Base-by-base conservation (phyloP, 37 sponge, comb jelly and placozoan genomes). In the Cladorhizidae sp. region DNA sequence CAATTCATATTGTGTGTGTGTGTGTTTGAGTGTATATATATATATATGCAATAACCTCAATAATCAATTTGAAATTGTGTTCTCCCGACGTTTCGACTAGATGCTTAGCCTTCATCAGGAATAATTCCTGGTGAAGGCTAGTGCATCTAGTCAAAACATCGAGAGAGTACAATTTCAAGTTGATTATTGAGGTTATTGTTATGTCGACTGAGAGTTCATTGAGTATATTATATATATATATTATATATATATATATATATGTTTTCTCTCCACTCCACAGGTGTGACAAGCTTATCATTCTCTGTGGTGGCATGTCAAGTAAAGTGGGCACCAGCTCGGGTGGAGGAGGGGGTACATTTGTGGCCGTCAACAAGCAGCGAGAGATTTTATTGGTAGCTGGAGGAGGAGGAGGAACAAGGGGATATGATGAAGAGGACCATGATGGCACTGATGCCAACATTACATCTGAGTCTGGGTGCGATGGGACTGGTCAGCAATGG, bases 341-440 rank as follows among this genome's bases (percentile, higher is more conserved):
- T 17, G 92, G 92, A 31, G 92, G 69, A 11, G 92, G 92, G 37
- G 92, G 92, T 21, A 87, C 92, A 26, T 91, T 91, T 72, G 87
- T 91, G 49, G 79, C 87, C 22, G 38, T 86, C 28, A 86, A 91
- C 65, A 81, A 75, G 61, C 37, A 72, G n/a, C 45, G 57, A 21
- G 75, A 73, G 39, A 69, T 91, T 0, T 69, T 91, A 20, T 51
- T 87, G 15, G 92, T 79, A 6, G 92, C 87, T 39, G 92, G 92
- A 15, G 92, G 92, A 54, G 92, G 92, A 25, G 91, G 91, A 37
- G 91, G 91, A 0, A 91, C 92, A 3, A 40, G 92, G 25, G 92
- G 92, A 23, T 74, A 91, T 57, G 92, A 91, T 31, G 73, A 68
- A 3, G 87, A 91, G 2, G 92, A 91, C 63, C 72, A 45, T 17